These are phyloP conservation scores for Microctenopoma steveboyesi DNA, from an alignment of 2,797 vertebrate genomes.

Conservation along the genomic window DNA sequence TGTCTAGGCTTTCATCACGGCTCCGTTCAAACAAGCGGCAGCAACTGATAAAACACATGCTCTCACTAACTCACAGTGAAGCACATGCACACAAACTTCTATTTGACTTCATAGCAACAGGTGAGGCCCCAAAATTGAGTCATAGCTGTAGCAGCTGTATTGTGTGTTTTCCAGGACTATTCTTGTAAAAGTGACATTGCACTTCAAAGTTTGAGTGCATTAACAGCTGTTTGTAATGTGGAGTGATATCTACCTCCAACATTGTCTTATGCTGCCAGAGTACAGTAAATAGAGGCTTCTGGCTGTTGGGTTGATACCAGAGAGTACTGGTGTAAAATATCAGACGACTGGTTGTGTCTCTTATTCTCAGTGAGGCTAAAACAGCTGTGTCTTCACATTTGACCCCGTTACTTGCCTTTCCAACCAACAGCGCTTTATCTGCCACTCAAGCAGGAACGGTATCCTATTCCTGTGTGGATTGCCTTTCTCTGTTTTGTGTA, in stretches of 20 bases:
- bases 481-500: constrained; percentile 33
- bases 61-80: constrained; percentile 50
- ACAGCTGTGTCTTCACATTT: constrained; percentile 70
- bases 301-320: constrained; percentile 48
- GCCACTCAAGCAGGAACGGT: constrained; percentile 50
- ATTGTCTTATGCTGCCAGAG: constrained; percentile 22
- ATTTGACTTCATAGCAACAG: constrained; percentile 73
- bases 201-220: constrained; percentile 31
- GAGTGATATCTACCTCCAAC: constrained; percentile 22
- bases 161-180: constrained; percentile 37
- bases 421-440: constrained; percentile 47
- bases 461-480: constrained; percentile 54
- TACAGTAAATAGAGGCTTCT: constrained; percentile 36
- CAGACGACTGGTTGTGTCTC: constrained; percentile 54
- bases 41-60: constrained; percentile 85
- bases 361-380: constrained; percentile 34
- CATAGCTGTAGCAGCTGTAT: constrained; percentile 40
- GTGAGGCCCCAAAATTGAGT: constrained; percentile 61
- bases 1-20: constrained; percentile 80
- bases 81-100: constrained; percentile 23
- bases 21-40: constrained; percentile 79
- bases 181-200: constrained; percentile 38
- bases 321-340: constrained; percentile 44
- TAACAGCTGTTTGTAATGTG: constrained; percentile 49
- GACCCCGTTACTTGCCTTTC: constrained; percentile 42